Evolutionary conservation across 2,888 invertebrate genomes (phyloP).

Genomic region (Mythimna ferrago): DNA sequence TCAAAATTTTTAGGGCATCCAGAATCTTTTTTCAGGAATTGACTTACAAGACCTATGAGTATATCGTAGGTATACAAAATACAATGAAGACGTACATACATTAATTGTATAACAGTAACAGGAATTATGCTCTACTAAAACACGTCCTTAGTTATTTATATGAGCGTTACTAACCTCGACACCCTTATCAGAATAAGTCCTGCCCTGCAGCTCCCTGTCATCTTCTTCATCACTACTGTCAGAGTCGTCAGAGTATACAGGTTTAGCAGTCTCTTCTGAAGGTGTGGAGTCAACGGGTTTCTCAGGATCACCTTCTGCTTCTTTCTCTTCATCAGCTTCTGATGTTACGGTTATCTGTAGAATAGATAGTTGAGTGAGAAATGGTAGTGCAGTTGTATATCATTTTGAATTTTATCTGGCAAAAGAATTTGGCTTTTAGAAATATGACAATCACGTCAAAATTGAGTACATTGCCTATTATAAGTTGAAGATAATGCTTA

Average conservation of each 20-base stretch:
- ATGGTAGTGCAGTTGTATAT: neutral
- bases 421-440: neutral
- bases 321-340: conserved; percentile 79
- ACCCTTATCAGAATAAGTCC: conserved; percentile 94
- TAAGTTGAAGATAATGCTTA: too few species aligned
- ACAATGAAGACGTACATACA: too few species aligned
- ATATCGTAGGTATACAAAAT: too few species aligned
- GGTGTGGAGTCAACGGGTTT: conserved; percentile 54
- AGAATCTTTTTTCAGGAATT: too few species aligned
- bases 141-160: too few species aligned
- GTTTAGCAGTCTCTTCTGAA: conserved; percentile 66
- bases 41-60: too few species aligned
- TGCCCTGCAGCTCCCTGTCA: conserved; percentile 94
- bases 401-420: neutral
- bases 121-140: too few species aligned
- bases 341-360: conserved; percentile 86
- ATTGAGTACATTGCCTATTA: too few species aligned
- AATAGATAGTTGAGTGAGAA: neutral
- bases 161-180: conserved; percentile 91
- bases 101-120: too few species aligned
- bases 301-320: conserved; percentile 65
- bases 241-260: conserved; percentile 90
- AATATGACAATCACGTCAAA: neutral
- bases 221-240: conserved; percentile 94
- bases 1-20: too few species aligned